Evolutionary conservation across 2,888 invertebrate genomes (phyloP).

Genomic region (Trissolcus japonicus): DNA sequence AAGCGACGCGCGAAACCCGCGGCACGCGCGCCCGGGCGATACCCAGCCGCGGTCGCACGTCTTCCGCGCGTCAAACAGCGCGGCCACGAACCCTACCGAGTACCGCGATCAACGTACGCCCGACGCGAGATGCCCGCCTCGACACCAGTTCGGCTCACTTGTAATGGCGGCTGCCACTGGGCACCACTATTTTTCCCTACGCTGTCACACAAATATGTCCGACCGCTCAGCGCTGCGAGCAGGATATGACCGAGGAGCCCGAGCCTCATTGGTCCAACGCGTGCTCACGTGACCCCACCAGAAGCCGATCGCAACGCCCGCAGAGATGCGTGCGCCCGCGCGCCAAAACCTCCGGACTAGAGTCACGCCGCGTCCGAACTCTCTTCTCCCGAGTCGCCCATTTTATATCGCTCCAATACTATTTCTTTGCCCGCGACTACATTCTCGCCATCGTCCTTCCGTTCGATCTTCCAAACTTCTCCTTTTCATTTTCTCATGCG

Average conservation of each 20-base stretch:
- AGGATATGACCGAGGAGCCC: slow-evolving; percentile 65
- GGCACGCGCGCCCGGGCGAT: slow-evolving; percentile 24
- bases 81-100: slow-evolving; percentile 8
- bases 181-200: slow-evolving; percentile 91
- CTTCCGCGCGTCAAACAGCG: slow-evolving; percentile 9
- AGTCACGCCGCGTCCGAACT: slow-evolving; percentile 2
- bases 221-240: slow-evolving; percentile 75
- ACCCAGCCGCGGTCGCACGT: slow-evolving; percentile 4
- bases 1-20: slow-evolving; percentile 28
- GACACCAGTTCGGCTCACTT: slow-evolving; percentile 79
- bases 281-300: slow-evolving; percentile 76
- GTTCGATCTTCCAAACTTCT: not conserved
- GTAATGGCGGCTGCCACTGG: slow-evolving; percentile 95
- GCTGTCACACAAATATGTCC: slow-evolving; percentile 88
- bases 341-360: slow-evolving; percentile 69
- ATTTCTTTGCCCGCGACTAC: not conserved
- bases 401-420: not conserved
- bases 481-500: not conserved
- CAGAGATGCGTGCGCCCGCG: slow-evolving; percentile 64
- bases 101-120: slow-evolving; percentile 45
- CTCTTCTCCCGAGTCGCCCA: not conserved
- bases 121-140: slow-evolving; percentile 65
- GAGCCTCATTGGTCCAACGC: slow-evolving; percentile 73
- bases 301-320: slow-evolving; percentile 59
- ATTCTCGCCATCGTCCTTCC: not conserved